Evolutionary conservation across 1,140 invertebrate species (phyloP), one percentile per base, ranked within the genome.

Genomic region (Drosophila pachea): DNA sequence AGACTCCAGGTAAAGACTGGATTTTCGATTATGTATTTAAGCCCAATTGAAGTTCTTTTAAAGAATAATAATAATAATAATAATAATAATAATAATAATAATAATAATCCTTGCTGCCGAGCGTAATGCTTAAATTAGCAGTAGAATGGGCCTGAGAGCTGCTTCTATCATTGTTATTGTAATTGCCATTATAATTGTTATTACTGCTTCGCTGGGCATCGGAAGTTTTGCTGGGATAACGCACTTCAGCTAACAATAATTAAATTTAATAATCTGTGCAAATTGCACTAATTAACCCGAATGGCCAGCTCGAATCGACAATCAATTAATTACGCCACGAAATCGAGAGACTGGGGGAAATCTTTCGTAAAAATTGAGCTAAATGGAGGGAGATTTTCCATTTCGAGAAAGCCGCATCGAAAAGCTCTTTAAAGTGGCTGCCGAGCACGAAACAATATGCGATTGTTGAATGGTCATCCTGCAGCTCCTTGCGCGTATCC

Each of bases 1-100:
- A n/a, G n/a, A n/a, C n/a, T n/a, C 70, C 93, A 89, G 91, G 91
- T 67, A 93, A 95, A 77, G 91, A 92, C 63, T 99, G 97, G 97
- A 92, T 98, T 68, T 98, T 98, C 89, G 90, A 76, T 49, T 50
- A 47, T 43, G 31, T 52, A 49, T 70, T 65, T 74, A 69, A 76
- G 61, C 36, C 43, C 62, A 47, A 48, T 38, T 78, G 47, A 60
- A 49, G 68, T 86, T 86, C 77, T 87, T 86, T 12, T 31, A 82
- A 86, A 86, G 83, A 87, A 76, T 83, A 77, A 87, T n/a, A n/a
- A n/a, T n/a, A n/a, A n/a, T n/a, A n/a, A n/a, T n/a, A n/a, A n/a
- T n/a, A n/a, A n/a, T n/a, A n/a, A n/a, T n/a, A n/a, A n/a, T n/a
- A n/a, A n/a, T n/a, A n/a, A n/a, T n/a, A n/a, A n/a, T n/a, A n/a